Evolutionary conservation across 2,113 vertebrate species (phyloP).

Genomic region (Chloropsis hardwickii): DNA sequence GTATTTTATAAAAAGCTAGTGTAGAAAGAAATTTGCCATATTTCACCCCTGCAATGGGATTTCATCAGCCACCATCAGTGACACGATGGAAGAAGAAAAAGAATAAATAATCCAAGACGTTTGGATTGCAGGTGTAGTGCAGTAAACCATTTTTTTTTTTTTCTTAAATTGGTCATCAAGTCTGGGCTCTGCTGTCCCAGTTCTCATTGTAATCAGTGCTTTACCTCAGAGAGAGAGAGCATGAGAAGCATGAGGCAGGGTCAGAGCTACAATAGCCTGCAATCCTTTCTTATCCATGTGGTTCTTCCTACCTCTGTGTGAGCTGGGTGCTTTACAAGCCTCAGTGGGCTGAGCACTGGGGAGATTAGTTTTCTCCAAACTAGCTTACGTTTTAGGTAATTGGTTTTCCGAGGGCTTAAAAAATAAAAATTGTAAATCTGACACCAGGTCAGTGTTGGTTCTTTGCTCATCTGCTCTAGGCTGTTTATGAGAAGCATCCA

Average conservation of each 20-base stretch:
- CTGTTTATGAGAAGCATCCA: conserved; percentile 6
- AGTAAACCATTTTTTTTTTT: background rate
- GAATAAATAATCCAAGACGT: background rate
- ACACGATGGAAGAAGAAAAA: background rate
- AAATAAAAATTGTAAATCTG: conserved; percentile 37
- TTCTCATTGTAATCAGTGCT: background rate
- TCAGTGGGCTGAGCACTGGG: background rate
- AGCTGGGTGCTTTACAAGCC: background rate
- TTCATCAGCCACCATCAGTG: background rate
- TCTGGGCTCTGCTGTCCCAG: background rate
- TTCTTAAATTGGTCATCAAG: no score
- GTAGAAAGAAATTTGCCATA: background rate
- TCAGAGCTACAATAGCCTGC: background rate
- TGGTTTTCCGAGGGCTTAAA: conserved; percentile 41
- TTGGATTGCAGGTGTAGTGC: background rate
- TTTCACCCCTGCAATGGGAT: background rate
- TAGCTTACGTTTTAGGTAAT: background rate
- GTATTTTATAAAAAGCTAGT: conserved; percentile 19
- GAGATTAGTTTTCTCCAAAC: conserved; percentile 4
- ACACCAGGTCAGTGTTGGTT: background rate
- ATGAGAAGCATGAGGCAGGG: background rate
- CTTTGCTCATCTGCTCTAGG: conserved; percentile 11
- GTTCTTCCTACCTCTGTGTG: background rate
- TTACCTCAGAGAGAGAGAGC: background rate
- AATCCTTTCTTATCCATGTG: background rate